Evolutionary conservation across 2,797 vertebrate species (phyloP), one percentile per base, ranked within the genome.

Genomic region (Gadopsis bispinosus): DNA sequence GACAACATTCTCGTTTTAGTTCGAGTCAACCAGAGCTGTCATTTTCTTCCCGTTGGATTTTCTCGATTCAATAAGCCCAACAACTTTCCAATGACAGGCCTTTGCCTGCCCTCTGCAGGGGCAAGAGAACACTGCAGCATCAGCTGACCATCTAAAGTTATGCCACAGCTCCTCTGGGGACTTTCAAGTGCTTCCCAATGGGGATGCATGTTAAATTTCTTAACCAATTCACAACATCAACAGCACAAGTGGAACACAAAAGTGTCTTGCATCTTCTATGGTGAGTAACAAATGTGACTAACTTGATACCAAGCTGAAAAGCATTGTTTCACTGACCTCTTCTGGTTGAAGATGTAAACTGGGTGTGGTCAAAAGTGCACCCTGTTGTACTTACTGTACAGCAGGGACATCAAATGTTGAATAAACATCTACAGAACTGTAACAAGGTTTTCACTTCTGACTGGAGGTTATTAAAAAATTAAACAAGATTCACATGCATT

Each of bases 51-150:
- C 61, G 11, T 29, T 62, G 68, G 67, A 75, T 16, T 17, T 3
- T 8, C 50, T 20, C 56, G 6, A 31, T 54, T 78, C 20, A 51
- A 35, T 16, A 13, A 4, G 4, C 22, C 3, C 2, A 6, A n/a
- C 13, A 6, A 4, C 10, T 14, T 33, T 7, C 2, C 13, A 37
- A 4, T 51, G 2, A 2, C 4, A 17, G 26, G 87, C 61, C 69
- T 65, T 64, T 37, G 43, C 4, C 64, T 85, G 88, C 91, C 92
- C 89, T 77, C 94, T 95, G 69, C 83, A 87, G 95, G 92, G 11
- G 11, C 0, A 12, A 6, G 1, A 35, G 0, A 7, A 16, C 0
- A 68, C n/a, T 35, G 55, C 55, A 77, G 1, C 22, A 45, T 12
- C 7, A 13, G 14, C 20, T 13, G 0, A 3, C 16, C 17, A 12